These are phyloP conservation scores for Adelosebastes latens DNA, from an alignment of 2,797 vertebrate species.

Conservation along the genomic window DNA sequence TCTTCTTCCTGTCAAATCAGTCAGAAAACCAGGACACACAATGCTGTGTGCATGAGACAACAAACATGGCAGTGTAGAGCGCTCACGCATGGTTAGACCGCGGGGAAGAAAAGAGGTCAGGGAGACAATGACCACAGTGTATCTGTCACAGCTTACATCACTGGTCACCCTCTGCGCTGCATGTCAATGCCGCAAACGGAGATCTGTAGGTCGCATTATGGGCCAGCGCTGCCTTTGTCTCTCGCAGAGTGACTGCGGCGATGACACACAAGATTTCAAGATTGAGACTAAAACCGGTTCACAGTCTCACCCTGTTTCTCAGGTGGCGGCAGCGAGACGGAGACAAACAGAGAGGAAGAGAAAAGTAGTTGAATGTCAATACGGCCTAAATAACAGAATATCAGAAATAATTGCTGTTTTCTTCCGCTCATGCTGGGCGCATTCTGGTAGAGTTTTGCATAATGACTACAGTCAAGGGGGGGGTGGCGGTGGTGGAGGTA, in stretches of 20 bases:
- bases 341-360: conserved; percentile 42
- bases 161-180: conserved; percentile 48
- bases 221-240: conserved; percentile 27
- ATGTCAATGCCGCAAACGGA: conserved; percentile 44
- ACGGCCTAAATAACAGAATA: conserved; percentile 99
- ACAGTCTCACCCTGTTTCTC: conserved; percentile 42
- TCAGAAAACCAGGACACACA: conserved; percentile 54
- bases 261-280: conserved; percentile 28
- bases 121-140: conserved; percentile 82
- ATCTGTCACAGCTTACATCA: conserved; percentile 81
- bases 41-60: conserved; percentile 42
- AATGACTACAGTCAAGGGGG: conserved; percentile 89
- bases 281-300: conserved; percentile 42
- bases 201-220: conserved; percentile 45
- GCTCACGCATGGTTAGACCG: conserved; percentile 70
- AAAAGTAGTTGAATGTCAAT: conserved; percentile 89
- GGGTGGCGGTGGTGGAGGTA: conserved; percentile 54
- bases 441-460: conserved; percentile 97
- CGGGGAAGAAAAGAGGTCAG: conserved; percentile 66
- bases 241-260: conserved; percentile 6
- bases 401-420: conserved; percentile 99
- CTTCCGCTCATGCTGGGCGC: conserved; percentile 92
- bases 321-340: conserved; percentile 41
- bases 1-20: conserved; percentile 56
- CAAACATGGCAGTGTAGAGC: conserved; percentile 61